Evolutionary conservation across 2,113 vertebrate species (phyloP).

Genomic region (Sisor rabdophorus): DNA sequence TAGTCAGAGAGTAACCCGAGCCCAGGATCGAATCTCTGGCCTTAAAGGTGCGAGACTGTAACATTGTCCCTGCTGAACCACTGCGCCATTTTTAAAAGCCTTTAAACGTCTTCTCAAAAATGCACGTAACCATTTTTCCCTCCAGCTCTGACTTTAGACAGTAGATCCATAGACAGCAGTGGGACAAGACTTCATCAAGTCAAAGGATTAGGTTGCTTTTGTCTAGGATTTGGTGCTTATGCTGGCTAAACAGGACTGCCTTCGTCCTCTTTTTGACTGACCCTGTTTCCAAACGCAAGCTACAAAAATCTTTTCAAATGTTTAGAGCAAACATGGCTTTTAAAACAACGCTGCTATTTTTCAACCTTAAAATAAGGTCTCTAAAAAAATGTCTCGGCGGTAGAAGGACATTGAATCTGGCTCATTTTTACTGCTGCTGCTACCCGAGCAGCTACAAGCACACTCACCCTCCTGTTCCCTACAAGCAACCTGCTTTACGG

Average conservation of each 20-base stretch:
- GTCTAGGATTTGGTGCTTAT: background rate
- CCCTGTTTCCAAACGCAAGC: background rate
- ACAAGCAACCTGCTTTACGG: too few relatives aligned
- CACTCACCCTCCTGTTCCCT: too few relatives aligned
- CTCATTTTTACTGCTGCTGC: too few relatives aligned
- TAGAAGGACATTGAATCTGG: too few relatives aligned
- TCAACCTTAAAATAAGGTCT: too few relatives aligned
- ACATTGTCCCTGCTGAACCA: background rate
- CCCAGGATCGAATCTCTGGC: background rate
- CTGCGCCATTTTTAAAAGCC: background rate
- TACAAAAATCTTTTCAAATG: background rate
- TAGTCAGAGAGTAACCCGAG: background rate
- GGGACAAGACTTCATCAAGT: constrained; percentile 56
- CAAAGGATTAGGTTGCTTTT: background rate
- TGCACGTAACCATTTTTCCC: constrained; percentile 33
- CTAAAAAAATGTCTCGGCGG: too few relatives aligned
- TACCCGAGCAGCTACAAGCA: too few relatives aligned
- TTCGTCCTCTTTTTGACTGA: background rate
- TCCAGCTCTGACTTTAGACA: constrained; percentile 39
- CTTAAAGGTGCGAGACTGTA: background rate
- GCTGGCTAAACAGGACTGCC: background rate
- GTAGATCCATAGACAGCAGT: constrained; percentile 61
- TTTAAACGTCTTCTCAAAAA: constrained; percentile 18
- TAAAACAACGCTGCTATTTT: background rate
- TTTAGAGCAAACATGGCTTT: background rate